Conservation (phyloP, 2,113 vertebrate species). For the Varanus salvator region DNA sequence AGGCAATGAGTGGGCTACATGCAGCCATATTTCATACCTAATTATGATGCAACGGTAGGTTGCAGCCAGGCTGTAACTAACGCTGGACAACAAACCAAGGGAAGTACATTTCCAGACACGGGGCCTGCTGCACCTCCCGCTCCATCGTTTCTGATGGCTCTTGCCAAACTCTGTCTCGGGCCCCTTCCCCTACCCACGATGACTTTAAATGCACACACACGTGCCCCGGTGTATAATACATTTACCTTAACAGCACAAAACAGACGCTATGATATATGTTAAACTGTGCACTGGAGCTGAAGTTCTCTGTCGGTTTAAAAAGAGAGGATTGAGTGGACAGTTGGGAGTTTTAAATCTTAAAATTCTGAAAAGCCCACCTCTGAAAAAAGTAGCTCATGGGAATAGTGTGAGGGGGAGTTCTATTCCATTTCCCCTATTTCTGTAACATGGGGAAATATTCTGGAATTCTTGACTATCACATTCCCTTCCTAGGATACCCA, state of each 20-base stretch:
- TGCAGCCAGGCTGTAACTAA: background rate
- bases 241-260: background rate
- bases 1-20: background rate
- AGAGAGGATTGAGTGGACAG: background rate
- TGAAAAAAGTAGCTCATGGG: background rate
- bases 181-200: background rate
- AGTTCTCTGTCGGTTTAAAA: background rate
- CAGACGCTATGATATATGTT: slow-evolving; percentile 3
- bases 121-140: background rate
- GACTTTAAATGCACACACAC: background rate
- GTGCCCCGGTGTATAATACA: background rate
- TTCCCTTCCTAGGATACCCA: slow-evolving; percentile 18
- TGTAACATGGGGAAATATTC: background rate
- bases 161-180: background rate
- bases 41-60: no score
- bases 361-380: background rate
- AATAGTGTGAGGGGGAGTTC: background rate
- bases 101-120: background rate
- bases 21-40: background rate
- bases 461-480: slow-evolving; percentile 28
- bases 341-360: slow-evolving; percentile 2
- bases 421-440: background rate
- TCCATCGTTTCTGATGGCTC: no score
- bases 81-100: no score
- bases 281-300: background rate